Percentiles rank a stretch among this genome's conserved stretches.
Evolutionary conservation across 2,888 invertebrate species (phyloP).

Genomic region (Drosophila falleni): DNA sequence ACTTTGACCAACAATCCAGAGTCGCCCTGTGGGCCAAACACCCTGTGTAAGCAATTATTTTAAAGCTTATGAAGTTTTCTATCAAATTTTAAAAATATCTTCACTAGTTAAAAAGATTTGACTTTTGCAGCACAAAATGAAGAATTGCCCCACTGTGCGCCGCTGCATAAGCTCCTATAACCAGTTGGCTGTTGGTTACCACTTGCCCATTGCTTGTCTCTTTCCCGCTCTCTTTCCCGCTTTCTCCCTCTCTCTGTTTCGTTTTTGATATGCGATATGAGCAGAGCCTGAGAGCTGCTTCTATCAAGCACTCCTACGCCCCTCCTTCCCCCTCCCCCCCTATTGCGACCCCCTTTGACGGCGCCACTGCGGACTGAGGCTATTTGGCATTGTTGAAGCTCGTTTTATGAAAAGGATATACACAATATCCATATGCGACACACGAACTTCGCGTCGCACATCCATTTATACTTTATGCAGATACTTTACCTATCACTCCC

Average conservation of each 20-base stretch:
- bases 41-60: too few relatives aligned
- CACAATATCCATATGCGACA: conserved; percentile 68
- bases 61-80: too few relatives aligned
- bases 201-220: conserved; percentile 51
- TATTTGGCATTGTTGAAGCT: conserved; percentile 63
- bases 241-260: conserved; percentile 5
- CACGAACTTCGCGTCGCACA: conserved; percentile 52
- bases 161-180: conserved; percentile 31
- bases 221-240: background rate
- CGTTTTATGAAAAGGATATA: conserved; percentile 68
- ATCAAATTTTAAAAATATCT: too few relatives aligned
- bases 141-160: too few relatives aligned
- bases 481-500: conserved; percentile 26
- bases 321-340: background rate
- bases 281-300: conserved; percentile 35
- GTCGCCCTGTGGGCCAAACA: too few relatives aligned
- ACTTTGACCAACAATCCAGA: too few relatives aligned
- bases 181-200: conserved; percentile 72
- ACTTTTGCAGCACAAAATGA: too few relatives aligned
- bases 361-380: conserved; percentile 46
- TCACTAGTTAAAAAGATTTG: too few relatives aligned
- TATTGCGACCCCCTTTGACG: background rate
- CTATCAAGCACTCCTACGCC: conserved; percentile 31
- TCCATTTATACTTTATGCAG: conserved; percentile 54
- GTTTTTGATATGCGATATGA: conserved; percentile 56